Conservation (phyloP, 1,140 invertebrate genomes). For the Schmidtea mediterranea region DNA sequence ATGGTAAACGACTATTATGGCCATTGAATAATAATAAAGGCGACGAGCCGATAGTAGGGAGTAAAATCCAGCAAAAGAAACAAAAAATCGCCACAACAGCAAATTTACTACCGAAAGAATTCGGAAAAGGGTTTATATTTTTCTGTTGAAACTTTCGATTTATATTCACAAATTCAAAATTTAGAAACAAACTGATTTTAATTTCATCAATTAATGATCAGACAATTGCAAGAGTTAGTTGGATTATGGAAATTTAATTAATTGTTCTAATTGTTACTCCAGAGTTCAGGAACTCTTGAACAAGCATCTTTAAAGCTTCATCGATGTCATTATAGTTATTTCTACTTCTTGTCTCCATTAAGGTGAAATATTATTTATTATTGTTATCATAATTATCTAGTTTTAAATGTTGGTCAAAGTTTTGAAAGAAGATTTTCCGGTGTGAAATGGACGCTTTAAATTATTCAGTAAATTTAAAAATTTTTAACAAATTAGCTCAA, state of each 20-base stretch:
- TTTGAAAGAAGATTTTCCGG: too few species aligned
- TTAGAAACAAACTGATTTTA: slow-evolving; percentile 24
- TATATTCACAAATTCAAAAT: slow-evolving; percentile 8
- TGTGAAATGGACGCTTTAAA: too few species aligned
- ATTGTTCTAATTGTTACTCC: slow-evolving; percentile 5
- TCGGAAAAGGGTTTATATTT: slow-evolving; percentile 16
- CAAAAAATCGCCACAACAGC: slow-evolving; percentile 25
- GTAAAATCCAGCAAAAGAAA: slow-evolving; percentile 4
- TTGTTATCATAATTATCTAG: too few species aligned
- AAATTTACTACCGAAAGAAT: slow-evolving; percentile 18
- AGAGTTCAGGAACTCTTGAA: slow-evolving; percentile 23
- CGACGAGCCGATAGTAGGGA: slow-evolving; percentile 8
- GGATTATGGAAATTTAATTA: not conserved
- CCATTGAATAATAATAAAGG: slow-evolving; percentile 16
- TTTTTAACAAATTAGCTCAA: too few species aligned
- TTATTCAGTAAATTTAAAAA: too few species aligned
- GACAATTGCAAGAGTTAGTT: slow-evolving; percentile 20
- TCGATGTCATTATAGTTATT: slow-evolving; percentile 21
- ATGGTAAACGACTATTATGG: slow-evolving; percentile 22
- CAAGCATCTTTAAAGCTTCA: slow-evolving; percentile 23
- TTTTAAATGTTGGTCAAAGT: too few species aligned
- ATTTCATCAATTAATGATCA: slow-evolving; percentile 25
- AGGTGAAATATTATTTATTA: slow-evolving; percentile 13
- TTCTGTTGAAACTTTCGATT: not conserved
- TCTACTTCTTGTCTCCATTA: slow-evolving; percentile 24